Conservation (phyloP, 2,888 invertebrate species). For the Icerya purchasi region DNA sequence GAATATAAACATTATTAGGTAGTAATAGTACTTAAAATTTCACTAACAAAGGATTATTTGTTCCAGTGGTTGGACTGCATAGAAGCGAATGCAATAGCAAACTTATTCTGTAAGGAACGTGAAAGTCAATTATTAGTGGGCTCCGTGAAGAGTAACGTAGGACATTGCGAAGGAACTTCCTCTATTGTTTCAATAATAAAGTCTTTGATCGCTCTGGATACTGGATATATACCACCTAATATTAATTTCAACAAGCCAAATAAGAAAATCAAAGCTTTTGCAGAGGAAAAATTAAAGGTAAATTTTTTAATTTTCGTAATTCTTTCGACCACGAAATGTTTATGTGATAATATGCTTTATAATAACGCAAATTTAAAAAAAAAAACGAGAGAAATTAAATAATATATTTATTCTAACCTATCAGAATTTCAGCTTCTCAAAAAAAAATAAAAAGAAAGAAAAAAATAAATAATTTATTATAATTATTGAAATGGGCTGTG, state of each 20-base stretch:
- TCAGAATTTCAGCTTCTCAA: too few species aligned
- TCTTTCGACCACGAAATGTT: too few species aligned
- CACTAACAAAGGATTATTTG: not conserved
- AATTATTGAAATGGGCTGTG: too few species aligned
- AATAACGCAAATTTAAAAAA: too few species aligned
- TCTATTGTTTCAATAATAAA: slow-evolving; percentile 30
- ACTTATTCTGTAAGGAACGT: slow-evolving; percentile 15
- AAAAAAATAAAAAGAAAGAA: too few species aligned
- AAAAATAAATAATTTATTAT: too few species aligned
- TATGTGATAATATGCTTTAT: too few species aligned
- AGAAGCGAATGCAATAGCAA: slow-evolving; percentile 16
- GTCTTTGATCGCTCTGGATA: slow-evolving; percentile 21
- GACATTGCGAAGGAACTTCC: slow-evolving; percentile 32
- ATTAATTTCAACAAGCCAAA: slow-evolving; percentile 20
- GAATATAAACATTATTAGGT: too few species aligned
- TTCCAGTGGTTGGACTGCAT: slow-evolving; percentile 17
- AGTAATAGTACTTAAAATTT: too few species aligned
- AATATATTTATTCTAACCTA: too few species aligned
- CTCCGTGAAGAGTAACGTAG: slow-evolving; percentile 37
- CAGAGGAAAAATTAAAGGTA: slow-evolving; percentile 19
- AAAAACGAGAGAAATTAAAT: too few species aligned
- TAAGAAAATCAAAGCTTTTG: slow-evolving; percentile 17
- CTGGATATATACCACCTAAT: slow-evolving; percentile 21
- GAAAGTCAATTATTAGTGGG: slow-evolving; percentile 31
- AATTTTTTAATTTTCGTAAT: too few species aligned